phyloP scores from a whole-genome alignment of 2,113 vertebrate genomes.

The Polypterus senegalus region DNA sequence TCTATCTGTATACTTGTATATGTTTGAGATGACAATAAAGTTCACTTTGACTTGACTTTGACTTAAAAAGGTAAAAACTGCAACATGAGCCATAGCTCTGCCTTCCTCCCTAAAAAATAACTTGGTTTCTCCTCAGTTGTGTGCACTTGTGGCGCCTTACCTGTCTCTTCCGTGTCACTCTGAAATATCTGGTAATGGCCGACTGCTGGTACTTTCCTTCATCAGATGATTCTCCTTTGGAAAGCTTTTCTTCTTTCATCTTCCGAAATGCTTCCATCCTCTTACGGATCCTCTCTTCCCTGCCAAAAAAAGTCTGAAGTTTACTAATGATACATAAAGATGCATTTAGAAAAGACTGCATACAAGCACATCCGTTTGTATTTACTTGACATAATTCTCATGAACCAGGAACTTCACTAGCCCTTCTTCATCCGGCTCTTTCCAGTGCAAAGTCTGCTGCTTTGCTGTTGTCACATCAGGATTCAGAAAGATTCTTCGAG shows the following conservation, averaged over 20 bases:
- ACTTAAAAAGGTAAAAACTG: too few species aligned
- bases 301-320: constrained; percentile 15
- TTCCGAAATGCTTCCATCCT: constrained; percentile 44
- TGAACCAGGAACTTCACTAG: constrained; percentile 48
- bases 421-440: constrained; percentile 47
- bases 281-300: constrained; percentile 34
- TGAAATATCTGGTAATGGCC: constrained; percentile 40
- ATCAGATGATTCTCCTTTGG: constrained; percentile 27
- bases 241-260: constrained; percentile 20
- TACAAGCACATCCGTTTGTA: neutral
- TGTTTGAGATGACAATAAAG: too few species aligned
- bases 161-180: constrained; percentile 41
- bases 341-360: neutral
- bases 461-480: constrained; percentile 5
- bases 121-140: too few species aligned
- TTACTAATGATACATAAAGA: neutral
- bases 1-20: too few species aligned
- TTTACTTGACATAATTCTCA: constrained; percentile 39
- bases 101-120: too few species aligned
- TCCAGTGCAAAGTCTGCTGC: constrained; percentile 39
- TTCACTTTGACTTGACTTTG: too few species aligned
- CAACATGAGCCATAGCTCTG: too few species aligned
- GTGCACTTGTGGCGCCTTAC: neutral
- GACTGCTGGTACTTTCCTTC: constrained; percentile 30
- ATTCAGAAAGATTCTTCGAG: constrained; percentile 50